Evolutionary conservation across 1,140 invertebrate genomes (phyloP).

Genomic region (Formica selysi): DNA sequence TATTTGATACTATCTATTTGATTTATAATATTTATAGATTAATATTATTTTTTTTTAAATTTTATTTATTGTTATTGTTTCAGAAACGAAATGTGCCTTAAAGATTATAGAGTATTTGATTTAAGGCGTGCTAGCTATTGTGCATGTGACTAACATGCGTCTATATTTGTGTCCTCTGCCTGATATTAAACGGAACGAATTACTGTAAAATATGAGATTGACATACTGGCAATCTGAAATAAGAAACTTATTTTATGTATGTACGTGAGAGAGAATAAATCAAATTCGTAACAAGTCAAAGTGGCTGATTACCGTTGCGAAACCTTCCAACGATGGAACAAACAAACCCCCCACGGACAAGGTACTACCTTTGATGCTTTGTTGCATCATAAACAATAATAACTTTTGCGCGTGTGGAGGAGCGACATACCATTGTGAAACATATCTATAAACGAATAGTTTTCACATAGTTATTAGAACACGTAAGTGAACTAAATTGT

Average conservation of each 20-base stretch:
- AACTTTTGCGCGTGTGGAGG: constrained; percentile 43
- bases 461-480: not conserved
- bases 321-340: constrained; percentile 47
- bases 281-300: not conserved
- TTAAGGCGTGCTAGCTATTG: not conserved
- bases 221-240: constrained; percentile 48
- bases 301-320: constrained; percentile 43
- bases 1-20: not conserved
- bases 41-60: not conserved
- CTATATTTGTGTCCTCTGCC: not conserved
- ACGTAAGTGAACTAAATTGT: not conserved
- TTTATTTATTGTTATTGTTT: constrained; percentile 22
- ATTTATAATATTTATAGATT: constrained; percentile 17
- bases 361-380: constrained; percentile 10
- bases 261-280: not conserved
- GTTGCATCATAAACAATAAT: constrained; percentile 45
- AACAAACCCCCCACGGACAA: constrained; percentile 20
- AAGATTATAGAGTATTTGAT: not conserved
- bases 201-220: constrained; percentile 35
- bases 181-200: constrained; percentile 21
- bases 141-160: not conserved
- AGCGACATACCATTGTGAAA: constrained; percentile 36
- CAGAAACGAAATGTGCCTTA: not conserved
- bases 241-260: not conserved
- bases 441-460: constrained; percentile 17